phyloP scores from a whole-genome alignment of 2,113 vertebrate genomes.

The Chionomys nivalis region DNA sequence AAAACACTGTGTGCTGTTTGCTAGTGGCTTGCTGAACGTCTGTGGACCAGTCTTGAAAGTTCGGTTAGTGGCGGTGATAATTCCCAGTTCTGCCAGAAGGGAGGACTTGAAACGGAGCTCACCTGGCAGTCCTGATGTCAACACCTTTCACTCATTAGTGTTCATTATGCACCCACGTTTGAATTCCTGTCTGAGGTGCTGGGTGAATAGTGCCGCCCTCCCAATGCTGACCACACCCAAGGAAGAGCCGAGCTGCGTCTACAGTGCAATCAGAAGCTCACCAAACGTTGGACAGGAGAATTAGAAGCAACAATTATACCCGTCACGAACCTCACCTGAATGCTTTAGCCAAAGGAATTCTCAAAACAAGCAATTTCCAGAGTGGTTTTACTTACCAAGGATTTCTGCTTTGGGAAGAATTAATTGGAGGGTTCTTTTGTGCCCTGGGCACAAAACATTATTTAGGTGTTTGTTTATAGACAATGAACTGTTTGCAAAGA shows the following conservation, averaged over 20 bases:
- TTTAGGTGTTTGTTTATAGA: constrained; percentile 34
- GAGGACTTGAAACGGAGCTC: constrained; percentile 1
- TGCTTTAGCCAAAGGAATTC: background rate
- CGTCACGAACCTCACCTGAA: background rate
- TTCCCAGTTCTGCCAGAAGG: background rate
- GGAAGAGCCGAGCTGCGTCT: background rate
- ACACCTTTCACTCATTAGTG: background rate
- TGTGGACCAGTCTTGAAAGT: background rate
- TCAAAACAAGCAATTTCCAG: constrained; percentile 24
- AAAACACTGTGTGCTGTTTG: background rate
- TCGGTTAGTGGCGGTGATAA: background rate
- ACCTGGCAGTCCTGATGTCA: background rate
- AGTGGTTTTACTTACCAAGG: constrained; percentile 12
- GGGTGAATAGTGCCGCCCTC: background rate
- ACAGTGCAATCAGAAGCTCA: background rate
- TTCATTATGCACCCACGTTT: background rate
- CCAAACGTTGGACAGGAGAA: background rate
- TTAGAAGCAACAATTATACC: constrained; percentile 30
- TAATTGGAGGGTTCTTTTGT: constrained; percentile 13
- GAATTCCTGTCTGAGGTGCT: background rate
- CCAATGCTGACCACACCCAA: background rate
- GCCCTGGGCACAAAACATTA: background rate
- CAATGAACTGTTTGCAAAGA: constrained; percentile 28
- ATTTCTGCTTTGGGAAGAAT: constrained; percentile 58
- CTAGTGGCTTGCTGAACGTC: background rate